Conservation (phyloP, 2,888 invertebrate species). For the Zygothrica quintamaculata region DNA sequence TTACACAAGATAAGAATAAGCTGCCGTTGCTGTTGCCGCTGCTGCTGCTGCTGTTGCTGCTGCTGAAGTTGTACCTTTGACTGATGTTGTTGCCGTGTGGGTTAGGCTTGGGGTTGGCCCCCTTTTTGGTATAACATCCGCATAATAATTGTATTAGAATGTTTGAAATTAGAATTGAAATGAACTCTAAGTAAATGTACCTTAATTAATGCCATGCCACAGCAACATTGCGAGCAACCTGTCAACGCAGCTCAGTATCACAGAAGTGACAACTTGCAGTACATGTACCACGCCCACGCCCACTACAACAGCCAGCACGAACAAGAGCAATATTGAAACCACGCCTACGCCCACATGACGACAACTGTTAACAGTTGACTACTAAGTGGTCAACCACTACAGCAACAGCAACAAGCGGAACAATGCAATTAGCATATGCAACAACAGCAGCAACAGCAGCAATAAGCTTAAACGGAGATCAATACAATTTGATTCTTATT, state of each 20-base stretch:
- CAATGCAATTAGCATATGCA: conserved; percentile 66
- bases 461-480: conserved; percentile 54
- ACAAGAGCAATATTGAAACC: conserved; percentile 13
- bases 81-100: conserved; percentile 42
- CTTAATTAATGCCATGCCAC: conserved; percentile 67
- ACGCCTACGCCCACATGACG: conserved; percentile 35
- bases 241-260: conserved; percentile 67
- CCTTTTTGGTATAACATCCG: conserved; percentile 64
- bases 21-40: conserved; percentile 36
- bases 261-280: conserved; percentile 65
- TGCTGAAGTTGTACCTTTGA: conserved; percentile 25
- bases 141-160: conserved; percentile 53
- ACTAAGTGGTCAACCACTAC: conserved; percentile 58
- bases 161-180: conserved; percentile 65
- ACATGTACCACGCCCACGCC: conserved; percentile 31
- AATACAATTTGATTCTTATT: conserved; percentile 45
- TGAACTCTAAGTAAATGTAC: conserved; percentile 57
- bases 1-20: conserved; percentile 71
- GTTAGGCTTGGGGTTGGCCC: conserved; percentile 40
- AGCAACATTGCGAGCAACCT: conserved; percentile 56
- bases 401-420: conserved; percentile 15
- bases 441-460: conserved; percentile 26
- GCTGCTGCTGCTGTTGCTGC: conserved; percentile 25
- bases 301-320: conserved; percentile 14
- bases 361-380: conserved; percentile 31